These are phyloP conservation scores for Sardina pilchardus DNA, from an alignment of 2,113 vertebrate species.

Conservation along the genomic window DNA sequence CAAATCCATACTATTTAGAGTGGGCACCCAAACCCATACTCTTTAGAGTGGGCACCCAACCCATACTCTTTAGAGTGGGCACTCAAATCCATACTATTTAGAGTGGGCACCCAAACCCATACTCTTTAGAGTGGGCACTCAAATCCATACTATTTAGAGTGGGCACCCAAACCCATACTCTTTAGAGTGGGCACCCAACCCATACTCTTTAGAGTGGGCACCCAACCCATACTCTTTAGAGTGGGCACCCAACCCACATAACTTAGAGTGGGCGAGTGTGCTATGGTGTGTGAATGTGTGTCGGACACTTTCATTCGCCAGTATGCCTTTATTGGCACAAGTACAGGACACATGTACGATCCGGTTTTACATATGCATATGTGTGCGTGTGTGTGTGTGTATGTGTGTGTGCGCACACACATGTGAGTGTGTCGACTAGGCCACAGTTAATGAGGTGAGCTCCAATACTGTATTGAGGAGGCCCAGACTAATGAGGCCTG, in stretches of 20 bases:
- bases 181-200: not conserved
- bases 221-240: not conserved
- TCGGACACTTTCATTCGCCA: too few relatives aligned
- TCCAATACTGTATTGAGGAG: not conserved
- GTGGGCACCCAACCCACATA: too few relatives aligned
- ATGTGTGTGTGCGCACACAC: not conserved
- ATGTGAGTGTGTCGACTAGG: not conserved
- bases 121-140: not conserved
- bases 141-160: not conserved
- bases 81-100: too few relatives aligned
- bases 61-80: not conserved
- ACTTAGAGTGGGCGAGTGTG: not conserved
- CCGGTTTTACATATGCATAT: too few relatives aligned
- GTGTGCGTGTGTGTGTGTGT: not conserved
- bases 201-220: too few relatives aligned
- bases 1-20: not conserved
- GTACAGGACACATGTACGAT: too few relatives aligned
- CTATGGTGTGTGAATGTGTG: not conserved
- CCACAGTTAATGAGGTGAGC: not conserved
- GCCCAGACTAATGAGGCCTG: constrained; percentile 24
- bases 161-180: not conserved
- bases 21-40: not conserved
- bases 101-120: not conserved
- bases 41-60: not conserved
- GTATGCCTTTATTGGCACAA: too few relatives aligned